phyloP scores from a whole-genome alignment of 2,797 vertebrate species.

The Epinephelus malabaricus region DNA sequence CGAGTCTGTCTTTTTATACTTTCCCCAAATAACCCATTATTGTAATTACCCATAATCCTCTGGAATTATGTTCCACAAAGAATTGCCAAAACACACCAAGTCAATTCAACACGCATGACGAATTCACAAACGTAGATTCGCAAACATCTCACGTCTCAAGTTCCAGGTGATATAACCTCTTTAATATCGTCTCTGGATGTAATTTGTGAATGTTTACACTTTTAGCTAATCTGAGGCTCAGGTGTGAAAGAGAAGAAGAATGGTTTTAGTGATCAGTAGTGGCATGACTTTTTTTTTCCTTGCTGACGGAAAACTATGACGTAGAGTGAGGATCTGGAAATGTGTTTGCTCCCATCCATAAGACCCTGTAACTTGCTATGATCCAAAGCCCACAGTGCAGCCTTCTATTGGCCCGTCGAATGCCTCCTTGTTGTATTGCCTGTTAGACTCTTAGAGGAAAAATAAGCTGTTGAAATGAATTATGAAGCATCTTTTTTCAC shows the following conservation, averaged over 20 bases:
- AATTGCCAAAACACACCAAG: conserved; percentile 74
- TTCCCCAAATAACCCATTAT: conserved; percentile 39
- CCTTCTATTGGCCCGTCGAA: conserved; percentile 71
- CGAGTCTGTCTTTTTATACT: conserved; percentile 37
- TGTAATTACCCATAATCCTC: conserved; percentile 58
- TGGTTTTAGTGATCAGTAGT: conserved; percentile 40
- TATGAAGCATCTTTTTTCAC: conserved; percentile 74
- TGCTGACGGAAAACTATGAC: conserved; percentile 42
- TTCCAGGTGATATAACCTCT: conserved; percentile 57
- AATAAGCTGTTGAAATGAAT: conserved; percentile 69
- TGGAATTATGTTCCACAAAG: conserved; percentile 58
- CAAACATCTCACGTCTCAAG: conserved; percentile 51
- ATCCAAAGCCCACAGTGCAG: conserved; percentile 62
- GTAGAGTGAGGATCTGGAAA: conserved; percentile 52
- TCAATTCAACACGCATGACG: conserved; percentile 43
- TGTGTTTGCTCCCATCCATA: conserved; percentile 55
- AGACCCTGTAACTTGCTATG: conserved; percentile 41
- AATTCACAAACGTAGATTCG: conserved; percentile 35
- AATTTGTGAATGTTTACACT: conserved; percentile 67
- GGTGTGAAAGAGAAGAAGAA: conserved; percentile 62
- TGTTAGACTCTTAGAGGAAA: conserved; percentile 57
- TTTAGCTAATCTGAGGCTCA: conserved; percentile 49
- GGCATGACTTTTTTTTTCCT: conserved; percentile 39
- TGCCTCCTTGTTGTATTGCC: conserved; percentile 75
- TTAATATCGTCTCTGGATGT: conserved; percentile 54